These are phyloP conservation scores for Pseudochromis fuscus DNA, from an alignment of 2,797 vertebrate genomes.

Conservation along the genomic window DNA sequence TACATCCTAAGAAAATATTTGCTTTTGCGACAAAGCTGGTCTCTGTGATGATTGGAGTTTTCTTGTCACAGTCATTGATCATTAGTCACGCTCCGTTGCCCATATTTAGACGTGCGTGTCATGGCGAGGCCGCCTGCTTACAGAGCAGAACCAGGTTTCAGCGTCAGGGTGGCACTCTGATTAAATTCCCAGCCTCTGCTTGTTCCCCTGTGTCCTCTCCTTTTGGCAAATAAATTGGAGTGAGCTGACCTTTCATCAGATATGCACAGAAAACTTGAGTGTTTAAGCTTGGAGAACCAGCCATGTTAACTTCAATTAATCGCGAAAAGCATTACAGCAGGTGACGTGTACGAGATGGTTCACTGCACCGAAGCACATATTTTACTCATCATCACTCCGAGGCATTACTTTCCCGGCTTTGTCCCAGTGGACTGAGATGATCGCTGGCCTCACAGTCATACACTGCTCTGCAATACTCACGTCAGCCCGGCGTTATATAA, in stretches of 20 bases:
- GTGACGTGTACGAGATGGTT: conserved; percentile 55
- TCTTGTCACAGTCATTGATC: conserved; percentile 52
- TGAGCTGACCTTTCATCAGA: conserved; percentile 74
- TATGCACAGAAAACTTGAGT: conserved; percentile 57
- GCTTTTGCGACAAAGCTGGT: conserved; percentile 48
- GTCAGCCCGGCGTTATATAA: background rate
- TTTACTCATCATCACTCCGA: conserved; percentile 54
- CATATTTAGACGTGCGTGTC: conserved; percentile 24
- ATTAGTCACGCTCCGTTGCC: conserved; percentile 57
- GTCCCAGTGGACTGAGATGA: conserved; percentile 32
- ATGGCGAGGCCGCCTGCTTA: conserved; percentile 34
- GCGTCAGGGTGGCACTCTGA: conserved; percentile 57
- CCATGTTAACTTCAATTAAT: conserved; percentile 75
- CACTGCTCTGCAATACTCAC: conserved; percentile 15
- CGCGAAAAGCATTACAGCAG: conserved; percentile 58
- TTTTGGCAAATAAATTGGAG: conserved; percentile 75
- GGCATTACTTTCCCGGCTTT: conserved; percentile 42
- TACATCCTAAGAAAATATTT: conserved; percentile 35
- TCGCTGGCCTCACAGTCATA: conserved; percentile 26
- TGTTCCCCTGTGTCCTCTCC: conserved; percentile 61
- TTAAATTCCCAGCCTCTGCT: conserved; percentile 56
- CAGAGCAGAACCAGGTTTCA: conserved; percentile 56
- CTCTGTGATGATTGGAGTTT: conserved; percentile 26
- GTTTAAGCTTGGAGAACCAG: conserved; percentile 63
- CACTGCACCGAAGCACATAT: conserved; percentile 55